Evolutionary conservation across 2,113 vertebrate species (phyloP).

Genomic region (Dendrocopos noguchii): DNA sequence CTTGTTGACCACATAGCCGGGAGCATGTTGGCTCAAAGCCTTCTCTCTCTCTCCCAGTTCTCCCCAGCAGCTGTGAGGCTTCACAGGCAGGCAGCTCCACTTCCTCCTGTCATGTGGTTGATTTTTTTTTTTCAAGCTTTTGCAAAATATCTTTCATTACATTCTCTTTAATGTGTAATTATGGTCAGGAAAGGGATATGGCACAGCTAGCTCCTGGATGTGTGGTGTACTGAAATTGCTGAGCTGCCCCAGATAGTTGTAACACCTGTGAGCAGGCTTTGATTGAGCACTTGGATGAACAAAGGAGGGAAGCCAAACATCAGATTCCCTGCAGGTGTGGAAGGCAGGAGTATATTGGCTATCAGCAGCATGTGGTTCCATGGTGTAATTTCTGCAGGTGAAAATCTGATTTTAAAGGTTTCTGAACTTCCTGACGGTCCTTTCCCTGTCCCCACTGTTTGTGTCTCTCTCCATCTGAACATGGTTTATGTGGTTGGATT

Average conservation of each 20-base stretch:
- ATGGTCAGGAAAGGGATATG: neutral
- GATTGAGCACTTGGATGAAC: neutral
- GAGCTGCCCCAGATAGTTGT: neutral
- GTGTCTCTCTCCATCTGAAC: rapidly evolving
- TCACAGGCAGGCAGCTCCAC: neutral
- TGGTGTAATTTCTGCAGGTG: neutral
- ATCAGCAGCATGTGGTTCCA: neutral
- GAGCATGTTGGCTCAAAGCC: rapidly evolving
- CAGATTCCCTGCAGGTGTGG: neutral
- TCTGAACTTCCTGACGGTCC: rapidly evolving
- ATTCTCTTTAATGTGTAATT: conserved; percentile 7
- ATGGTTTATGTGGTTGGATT: neutral
- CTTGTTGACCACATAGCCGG: neutral
- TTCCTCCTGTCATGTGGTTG: neutral
- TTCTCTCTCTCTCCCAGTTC: neutral
- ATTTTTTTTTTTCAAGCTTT: neutral
- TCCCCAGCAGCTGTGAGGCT: neutral
- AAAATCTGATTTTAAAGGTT: neutral
- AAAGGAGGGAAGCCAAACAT: neutral
- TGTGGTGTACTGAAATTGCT: neutral
- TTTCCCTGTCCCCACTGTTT: rapidly evolving
- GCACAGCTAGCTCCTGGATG: neutral
- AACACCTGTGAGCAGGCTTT: neutral
- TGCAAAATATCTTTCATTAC: neutral
- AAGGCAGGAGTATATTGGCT: neutral